Percentiles rank a stretch among this genome's conserved stretches.
Conservation (phyloP, 2,797 vertebrate genomes). For the Amblyopsis hoosieri region DNA sequence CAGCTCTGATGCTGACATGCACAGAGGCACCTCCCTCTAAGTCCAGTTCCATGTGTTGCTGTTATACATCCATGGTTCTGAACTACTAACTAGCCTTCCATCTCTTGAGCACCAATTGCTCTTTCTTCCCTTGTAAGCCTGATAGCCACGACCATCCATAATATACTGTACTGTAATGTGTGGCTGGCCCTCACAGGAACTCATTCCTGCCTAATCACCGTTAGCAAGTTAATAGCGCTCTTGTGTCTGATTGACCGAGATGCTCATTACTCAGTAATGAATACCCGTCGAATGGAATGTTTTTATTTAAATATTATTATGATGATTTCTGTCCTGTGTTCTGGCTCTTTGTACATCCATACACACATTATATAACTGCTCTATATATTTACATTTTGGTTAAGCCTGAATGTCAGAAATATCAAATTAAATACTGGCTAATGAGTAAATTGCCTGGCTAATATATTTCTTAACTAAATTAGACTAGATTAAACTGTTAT, state of each 20-base stretch:
- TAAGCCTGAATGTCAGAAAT: background rate
- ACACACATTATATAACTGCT: no score
- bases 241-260: background rate
- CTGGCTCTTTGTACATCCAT: no score
- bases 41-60: no score
- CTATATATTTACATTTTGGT: no score
- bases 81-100: background rate
- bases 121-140: slow-evolving; percentile 7
- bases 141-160: slow-evolving; percentile 26
- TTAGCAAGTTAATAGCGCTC: slow-evolving; percentile 37
- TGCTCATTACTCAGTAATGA: background rate
- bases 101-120: slow-evolving; percentile 12
- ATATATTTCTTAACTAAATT: no score
- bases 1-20: background rate
- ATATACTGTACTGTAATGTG: slow-evolving; percentile 8
- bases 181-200: background rate
- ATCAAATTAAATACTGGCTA: slow-evolving; percentile 11
- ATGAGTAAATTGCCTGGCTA: background rate
- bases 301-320: no score
- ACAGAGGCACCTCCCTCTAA: no score
- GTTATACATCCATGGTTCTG: no score
- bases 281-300: no score
- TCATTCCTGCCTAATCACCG: slow-evolving; percentile 29
- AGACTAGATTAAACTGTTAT: background rate
- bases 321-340: no score